phyloP scores from a whole-genome alignment of 2,888 invertebrate genomes.

The Onchidella celtica region DNA sequence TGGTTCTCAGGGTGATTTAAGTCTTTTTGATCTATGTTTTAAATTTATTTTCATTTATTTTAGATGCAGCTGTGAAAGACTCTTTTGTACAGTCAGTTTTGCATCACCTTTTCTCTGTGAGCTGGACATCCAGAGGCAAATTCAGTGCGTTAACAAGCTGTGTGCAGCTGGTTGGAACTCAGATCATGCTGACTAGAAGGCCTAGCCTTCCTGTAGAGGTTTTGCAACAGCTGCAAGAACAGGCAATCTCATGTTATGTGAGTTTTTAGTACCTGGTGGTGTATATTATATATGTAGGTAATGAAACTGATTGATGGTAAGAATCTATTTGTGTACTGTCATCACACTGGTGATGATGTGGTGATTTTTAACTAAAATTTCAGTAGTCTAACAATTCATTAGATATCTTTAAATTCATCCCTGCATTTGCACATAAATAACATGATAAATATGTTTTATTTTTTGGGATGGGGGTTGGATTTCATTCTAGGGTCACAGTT shows the following conservation, averaged over 20 bases:
- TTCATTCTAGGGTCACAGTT: no score
- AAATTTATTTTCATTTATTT: no score
- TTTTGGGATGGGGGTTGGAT: no score
- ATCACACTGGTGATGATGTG: not conserved
- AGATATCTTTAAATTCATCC: no score
- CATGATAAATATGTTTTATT: no score
- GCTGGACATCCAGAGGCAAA: conserved; percentile 77
- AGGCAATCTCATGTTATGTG: conserved; percentile 80
- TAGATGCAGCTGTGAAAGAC: not conserved
- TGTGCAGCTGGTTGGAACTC: conserved; percentile 80
- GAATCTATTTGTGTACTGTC: not conserved
- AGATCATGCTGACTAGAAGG: conserved; percentile 75
- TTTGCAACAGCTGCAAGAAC: conserved; percentile 78
- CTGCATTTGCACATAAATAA: no score
- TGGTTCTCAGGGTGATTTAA: no score
- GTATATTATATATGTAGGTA: not conserved
- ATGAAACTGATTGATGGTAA: not conserved
- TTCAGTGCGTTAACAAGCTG: conserved; percentile 75
- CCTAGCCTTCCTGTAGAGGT: conserved; percentile 79
- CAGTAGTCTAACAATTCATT: no score
- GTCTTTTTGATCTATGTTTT: no score
- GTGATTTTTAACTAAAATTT: no score
- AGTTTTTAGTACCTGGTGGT: conserved; percentile 57
- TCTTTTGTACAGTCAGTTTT: conserved; percentile 47
- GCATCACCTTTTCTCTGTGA: conserved; percentile 64